These are phyloP conservation scores for Nomia melanderi DNA, from an alignment of 1,140 invertebrate species.

Conservation along the genomic window DNA sequence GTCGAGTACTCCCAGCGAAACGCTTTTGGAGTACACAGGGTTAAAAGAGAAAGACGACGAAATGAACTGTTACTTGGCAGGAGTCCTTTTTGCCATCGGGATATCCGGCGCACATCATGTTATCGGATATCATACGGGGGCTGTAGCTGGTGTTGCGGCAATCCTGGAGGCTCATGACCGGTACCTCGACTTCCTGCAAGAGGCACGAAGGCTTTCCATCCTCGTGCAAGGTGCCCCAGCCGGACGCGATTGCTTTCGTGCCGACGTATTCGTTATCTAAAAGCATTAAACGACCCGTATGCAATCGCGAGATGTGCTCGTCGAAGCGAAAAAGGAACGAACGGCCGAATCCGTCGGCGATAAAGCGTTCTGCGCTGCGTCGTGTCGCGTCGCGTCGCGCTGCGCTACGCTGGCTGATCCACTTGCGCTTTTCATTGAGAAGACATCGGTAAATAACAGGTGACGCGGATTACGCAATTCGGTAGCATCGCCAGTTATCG, in stretches of 20 bases:
- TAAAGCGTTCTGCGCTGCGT: no score
- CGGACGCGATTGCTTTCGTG: conserved; percentile 86
- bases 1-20: no score
- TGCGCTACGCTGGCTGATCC: not conserved
- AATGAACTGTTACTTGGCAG: conserved; percentile 85
- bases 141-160: conserved; percentile 91
- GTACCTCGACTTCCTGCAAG: conserved; percentile 91
- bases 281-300: conserved; percentile 55
- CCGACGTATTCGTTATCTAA: conserved; percentile 86
- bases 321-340: not conserved
- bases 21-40: not conserved
- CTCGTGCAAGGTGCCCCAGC: conserved; percentile 92
- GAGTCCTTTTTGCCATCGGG: conserved; percentile 90
- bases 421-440: conserved; percentile 19
- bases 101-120: conserved; percentile 93
- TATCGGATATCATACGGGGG: conserved; percentile 89
- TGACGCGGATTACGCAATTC: conserved; percentile 24
- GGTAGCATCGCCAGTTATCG: not conserved
- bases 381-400: no score
- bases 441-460: not conserved
- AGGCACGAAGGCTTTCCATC: conserved; percentile 90
- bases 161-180: conserved; percentile 88
- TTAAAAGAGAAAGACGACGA: not conserved
- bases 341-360: not conserved
- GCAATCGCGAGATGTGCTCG: no score